Evolutionary conservation across 2,113 vertebrate species (phyloP), one percentile per base, ranked within the genome.

Genomic region (Pluvialis apricaria): DNA sequence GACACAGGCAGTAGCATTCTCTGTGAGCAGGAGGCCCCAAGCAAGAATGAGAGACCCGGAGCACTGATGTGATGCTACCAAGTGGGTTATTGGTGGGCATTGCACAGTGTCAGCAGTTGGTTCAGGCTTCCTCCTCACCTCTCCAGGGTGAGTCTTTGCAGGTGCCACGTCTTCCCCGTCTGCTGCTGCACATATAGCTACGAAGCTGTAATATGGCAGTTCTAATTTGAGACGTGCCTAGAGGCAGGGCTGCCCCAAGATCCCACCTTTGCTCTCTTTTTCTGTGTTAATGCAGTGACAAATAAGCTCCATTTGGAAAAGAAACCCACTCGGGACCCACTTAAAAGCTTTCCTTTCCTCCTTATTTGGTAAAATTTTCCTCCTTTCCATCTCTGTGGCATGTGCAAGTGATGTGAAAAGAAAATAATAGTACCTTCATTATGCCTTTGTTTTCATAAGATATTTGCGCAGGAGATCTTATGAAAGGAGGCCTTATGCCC

Each of bases 261-360:
- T 72, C 40, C 40, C 73, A 69, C 57, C 66, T 92, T 90, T 88
- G 32, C 22, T 79, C 57, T 61, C 57, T 69, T 82, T 60, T 76
- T 72, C 69, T 79, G 7, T 82, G 45, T 42, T 92, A 84, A 83
- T 58, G n/a, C 25, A 5, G 2, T 70, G 81, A 60, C 49, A 94
- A 89, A 87, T 51, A 89, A 82, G 25, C 34, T 87, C 54, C 15
- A 42, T 72, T 94, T 89, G 40, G 62, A 82, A 92, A 73, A 73
- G 45, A 70, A 94, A 90, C 11, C 34, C 64, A n/a, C 54, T 47
- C 1, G 36, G 71, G 38, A 90, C 21, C 20, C 19, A 82, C 32
- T 58, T 92, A 70, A 85, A 94, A 92, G 58, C 38, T 86, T 88
- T 82, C 40, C 19, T 93, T 92, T 91, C 40, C 73, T 82, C 40